Base-by-base conservation (phyloP, 2,888 invertebrate genomes). In the Mactromeris polynyma region DNA sequence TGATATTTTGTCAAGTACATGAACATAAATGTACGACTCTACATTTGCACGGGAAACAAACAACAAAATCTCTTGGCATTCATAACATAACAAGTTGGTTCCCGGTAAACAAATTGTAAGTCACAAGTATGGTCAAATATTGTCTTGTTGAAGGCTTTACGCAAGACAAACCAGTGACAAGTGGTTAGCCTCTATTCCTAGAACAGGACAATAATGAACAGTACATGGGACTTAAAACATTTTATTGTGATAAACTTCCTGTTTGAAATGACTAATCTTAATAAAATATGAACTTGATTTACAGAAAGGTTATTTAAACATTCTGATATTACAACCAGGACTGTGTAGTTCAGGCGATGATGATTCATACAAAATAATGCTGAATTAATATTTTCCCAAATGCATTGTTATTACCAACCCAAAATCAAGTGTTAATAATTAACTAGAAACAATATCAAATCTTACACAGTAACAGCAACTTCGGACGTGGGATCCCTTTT, bases 81-180 rank as follows among this genome's bases (percentile, higher is more conserved):
- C 6, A 26, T 26, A 64, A 64, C 58, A 26, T 64, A 9, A n/a
- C 9, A 46, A 46, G 46, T 46, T 17, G 17, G 46, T 46, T 46
- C n/a, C n/a, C n/a, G 58, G 26, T 26, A n/a, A 64, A 64, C n/a
- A 64, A 6, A 26, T 26, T 7, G 4, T 64, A 64, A 64, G 58
- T 64, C 26, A 64, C 26, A 33, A 14, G 14, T 36, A 33, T 36
- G 17, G 9, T 19, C 33, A 33, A 73, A 36, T 14, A 31, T 4
- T 33, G 9, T 11, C 36, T 3, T 73, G 2, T 33, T 26, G 6
- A 33, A 17, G 19, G 19, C 11, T 26, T 17, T 82, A 82, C 83
- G 31, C 83, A 83, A 83, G 83, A 46, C 40, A 46, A 21, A 26
- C 73, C 83, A 83, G 17, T 83, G 83, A 42, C 69, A 40, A 42